Base-by-base conservation (phyloP, 1,140 invertebrate genomes). In the Macrotrachela quadricornifera region DNA sequence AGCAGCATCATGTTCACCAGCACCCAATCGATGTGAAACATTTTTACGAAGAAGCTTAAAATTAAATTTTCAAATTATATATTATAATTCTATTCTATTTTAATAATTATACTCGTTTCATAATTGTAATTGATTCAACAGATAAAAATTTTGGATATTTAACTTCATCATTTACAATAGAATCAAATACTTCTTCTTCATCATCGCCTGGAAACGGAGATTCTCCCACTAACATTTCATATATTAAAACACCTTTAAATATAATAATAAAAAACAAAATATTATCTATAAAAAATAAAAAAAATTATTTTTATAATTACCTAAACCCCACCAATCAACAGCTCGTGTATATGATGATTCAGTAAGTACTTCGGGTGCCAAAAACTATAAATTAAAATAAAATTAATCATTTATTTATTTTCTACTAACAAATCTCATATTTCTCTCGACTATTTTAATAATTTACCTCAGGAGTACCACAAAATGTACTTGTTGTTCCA, bases 151-250 rank as follows among this genome's bases (percentile, higher is more conserved):
- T 76, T 38, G 92, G 92, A 75, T 96, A 99, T 56, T 88, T 79
- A 58, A 97, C 91, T 78, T 97, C 92, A 69, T 96, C 91, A 68
- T 96, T 95, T 6, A 99, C 92, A 68, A 99, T 99, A 37, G 86
- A 92, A 73, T 99, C 92, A 73, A 99, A 99, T 17, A 99, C 92
- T 78, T 99, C 94, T 65, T 97, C 94, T 70, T 99, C 94, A 68
- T 97, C 91, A 69, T 99, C 94, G 46, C 94, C 94, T 48, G 91
- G 91, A 74, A 99, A 99, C 47, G 94, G 94, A 46, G 90, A 95
- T 76, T 97, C 91, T 57, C 91, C 91, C 53, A 96, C 91, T 52
- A 99, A 74, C 94, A 99, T 99, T 74, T 99, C 94, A 74, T 96
- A 99, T 63, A 99, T 95, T 36, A 99, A 74, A 37, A 99, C 94